Percentiles rank a stretch among this genome's conserved stretches.
phyloP scores from a whole-genome alignment of 2,888 invertebrate species.

The Sinotaia quadrata region DNA sequence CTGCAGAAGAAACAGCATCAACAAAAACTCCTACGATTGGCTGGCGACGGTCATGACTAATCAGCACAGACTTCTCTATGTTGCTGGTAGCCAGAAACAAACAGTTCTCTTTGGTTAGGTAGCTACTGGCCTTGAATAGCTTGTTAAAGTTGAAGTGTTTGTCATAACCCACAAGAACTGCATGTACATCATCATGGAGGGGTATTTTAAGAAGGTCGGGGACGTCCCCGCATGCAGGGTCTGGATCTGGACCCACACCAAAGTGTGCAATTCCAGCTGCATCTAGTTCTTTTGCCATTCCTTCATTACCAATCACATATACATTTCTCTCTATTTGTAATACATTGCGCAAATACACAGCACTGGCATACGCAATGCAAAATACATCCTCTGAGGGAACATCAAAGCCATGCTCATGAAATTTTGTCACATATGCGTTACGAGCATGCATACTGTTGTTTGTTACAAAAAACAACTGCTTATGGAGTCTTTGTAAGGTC shows the following conservation, averaged over 20 bases:
- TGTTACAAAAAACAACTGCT: constrained; percentile 57
- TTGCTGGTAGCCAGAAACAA: constrained; percentile 89
- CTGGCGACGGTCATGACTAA: constrained; percentile 41
- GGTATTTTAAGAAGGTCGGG: constrained; percentile 45
- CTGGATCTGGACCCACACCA: constrained; percentile 77
- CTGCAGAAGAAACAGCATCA: constrained; percentile 45
- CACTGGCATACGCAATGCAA: constrained; percentile 85
- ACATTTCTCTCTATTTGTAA: constrained; percentile 82
- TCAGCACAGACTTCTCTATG: constrained; percentile 46
- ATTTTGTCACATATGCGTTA: constrained; percentile 47
- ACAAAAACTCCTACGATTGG: constrained; percentile 59
- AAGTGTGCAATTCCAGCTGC: constrained; percentile 82
- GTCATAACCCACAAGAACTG: constrained; percentile 95
- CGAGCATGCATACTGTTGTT: constrained; percentile 59
- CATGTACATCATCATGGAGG: constrained; percentile 77
- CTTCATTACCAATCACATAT: constrained; percentile 86
- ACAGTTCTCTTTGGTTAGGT: constrained; percentile 84
- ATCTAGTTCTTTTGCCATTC: constrained; percentile 87
- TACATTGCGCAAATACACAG: constrained; percentile 82
- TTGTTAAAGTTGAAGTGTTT: constrained; percentile 92
- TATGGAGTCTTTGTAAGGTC: constrained; percentile 44
- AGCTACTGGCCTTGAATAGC: constrained; percentile 91
- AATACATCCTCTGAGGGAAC: constrained; percentile 80
- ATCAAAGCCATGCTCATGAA: constrained; percentile 51
- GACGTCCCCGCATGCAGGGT: constrained; percentile 42